These are phyloP conservation scores for Aphidius gifuensis DNA, from an alignment of 1,140 invertebrate species.

Conservation along the genomic window DNA sequence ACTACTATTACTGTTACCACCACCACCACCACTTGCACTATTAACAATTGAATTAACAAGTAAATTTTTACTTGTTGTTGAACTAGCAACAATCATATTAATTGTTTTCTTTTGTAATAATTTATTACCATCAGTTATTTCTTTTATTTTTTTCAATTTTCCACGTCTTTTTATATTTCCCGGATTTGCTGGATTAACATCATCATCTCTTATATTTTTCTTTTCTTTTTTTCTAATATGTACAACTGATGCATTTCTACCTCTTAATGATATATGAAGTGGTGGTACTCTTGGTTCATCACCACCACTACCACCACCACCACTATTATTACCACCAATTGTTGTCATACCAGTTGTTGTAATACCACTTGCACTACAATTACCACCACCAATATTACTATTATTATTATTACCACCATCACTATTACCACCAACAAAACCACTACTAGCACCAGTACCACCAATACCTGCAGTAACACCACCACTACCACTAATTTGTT, in stretches of 20 bases:
- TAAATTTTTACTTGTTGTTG: conserved; percentile 10
- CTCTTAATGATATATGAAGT: conserved; percentile 82
- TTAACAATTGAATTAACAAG: conserved; percentile 36
- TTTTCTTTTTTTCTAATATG: conserved; percentile 77
- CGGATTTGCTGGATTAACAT: conserved; percentile 40
- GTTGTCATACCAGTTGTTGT: conserved; percentile 13
- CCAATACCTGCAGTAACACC: no score
- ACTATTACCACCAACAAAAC: no score
- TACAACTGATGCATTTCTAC: conserved; percentile 83
- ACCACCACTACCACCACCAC: conserved; percentile 39
- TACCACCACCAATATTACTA: conserved; percentile 15
- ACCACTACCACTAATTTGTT: no score
- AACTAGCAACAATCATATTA: conserved; percentile 51
- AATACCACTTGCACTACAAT: background rate
- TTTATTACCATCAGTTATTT: conserved; percentile 48
- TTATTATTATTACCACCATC: no score
- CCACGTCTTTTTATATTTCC: conserved; percentile 42
- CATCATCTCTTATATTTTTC: conserved; percentile 53
- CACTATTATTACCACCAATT: background rate
- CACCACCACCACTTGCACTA: conserved; percentile 28
- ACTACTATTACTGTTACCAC: no score
- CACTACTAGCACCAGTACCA: conserved; percentile 5
- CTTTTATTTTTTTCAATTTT: conserved; percentile 54
- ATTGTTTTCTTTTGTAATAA: conserved; percentile 50
- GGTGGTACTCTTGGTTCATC: conserved; percentile 82